Evolutionary conservation across 2,888 invertebrate genomes (phyloP), one percentile per base, ranked within the genome.

Genomic region (Eupithecia tripunctaria): DNA sequence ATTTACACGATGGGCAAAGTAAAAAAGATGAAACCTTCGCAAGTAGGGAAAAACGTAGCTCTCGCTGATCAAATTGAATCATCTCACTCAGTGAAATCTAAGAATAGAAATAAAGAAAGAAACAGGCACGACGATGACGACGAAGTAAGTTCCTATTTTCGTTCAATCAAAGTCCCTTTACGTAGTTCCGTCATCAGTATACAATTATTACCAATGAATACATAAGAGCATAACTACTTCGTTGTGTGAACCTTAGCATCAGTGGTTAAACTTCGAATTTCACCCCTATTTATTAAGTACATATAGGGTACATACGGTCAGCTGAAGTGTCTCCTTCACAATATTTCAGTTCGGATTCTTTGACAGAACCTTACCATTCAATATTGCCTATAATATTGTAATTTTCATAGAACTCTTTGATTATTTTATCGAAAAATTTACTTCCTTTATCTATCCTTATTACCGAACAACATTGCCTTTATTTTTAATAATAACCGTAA

Each of bases 11-110:
- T 98, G 98, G 97, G 97, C 0, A 98, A 98, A 94, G 95, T 95
- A 21, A 97, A 96, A 86, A 96, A 96, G 86, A 82, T 95, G 15
- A 97, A 96, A 86, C 95, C 96, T 1, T 95, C 96, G 0, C 95
- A 95, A 85, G 86, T 91, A 2, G 93, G 90, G 5, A 94, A 86
- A 79, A 95, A 95, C 84, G 89, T 96, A 59, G 95, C 96, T 3
- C 92, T 98, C 70, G 97, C 97, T 27, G 96, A 97, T 82, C 97
- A 98, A 89, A 96, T 98, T 72, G 95, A 96, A 83, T 95, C 96
- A 7, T 95, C 95, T 2, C 95, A 95, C 86, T 91, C 95, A 32
- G 95, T 95, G 0, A 96, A 96, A 87, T 88, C 90, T 56, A 96
- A 96, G 86, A 95, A 95, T 78, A 94, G 97, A 75, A 95, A 90